These are phyloP conservation scores for Elaphurus davidianus DNA, from an alignment of 2,113 vertebrate species.

Conservation along the genomic window DNA sequence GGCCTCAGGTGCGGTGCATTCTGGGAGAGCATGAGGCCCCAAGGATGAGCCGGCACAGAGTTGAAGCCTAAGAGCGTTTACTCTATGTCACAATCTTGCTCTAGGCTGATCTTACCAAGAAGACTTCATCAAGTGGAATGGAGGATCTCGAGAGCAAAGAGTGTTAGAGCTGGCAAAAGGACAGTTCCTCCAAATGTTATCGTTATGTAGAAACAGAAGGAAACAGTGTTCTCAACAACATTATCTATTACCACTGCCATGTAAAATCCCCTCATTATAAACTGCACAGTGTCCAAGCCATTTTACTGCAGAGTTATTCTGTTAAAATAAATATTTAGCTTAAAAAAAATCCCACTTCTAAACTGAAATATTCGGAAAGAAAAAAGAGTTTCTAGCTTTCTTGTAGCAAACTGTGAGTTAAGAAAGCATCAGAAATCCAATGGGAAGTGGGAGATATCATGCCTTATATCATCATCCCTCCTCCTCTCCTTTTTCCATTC, in stretches of 20 bases:
- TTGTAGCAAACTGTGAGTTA: background rate
- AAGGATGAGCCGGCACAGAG: background rate
- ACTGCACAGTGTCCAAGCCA: background rate
- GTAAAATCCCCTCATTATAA: background rate
- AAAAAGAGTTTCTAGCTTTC: background rate
- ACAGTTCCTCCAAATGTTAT: background rate
- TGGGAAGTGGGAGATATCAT: background rate
- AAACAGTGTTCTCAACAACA: background rate
- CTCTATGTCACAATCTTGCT: background rate
- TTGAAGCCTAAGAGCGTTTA: background rate
- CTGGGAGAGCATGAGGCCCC: background rate
- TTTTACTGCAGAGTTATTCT: background rate
- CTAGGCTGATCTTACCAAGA: background rate
- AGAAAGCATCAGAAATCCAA: background rate
- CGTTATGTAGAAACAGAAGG: background rate
- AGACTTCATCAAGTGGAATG: background rate
- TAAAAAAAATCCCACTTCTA: background rate
- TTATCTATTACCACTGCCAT: background rate
- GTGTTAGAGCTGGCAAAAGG: background rate
- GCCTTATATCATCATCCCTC: background rate
- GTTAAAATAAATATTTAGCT: background rate
- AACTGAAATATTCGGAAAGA: background rate
- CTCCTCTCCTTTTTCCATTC: background rate
- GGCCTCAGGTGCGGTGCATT: accelerated
- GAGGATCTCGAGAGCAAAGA: background rate